These are phyloP conservation scores for Agonopterix heracliana DNA, from an alignment of 2,888 invertebrate genomes.

Conservation along the genomic window DNA sequence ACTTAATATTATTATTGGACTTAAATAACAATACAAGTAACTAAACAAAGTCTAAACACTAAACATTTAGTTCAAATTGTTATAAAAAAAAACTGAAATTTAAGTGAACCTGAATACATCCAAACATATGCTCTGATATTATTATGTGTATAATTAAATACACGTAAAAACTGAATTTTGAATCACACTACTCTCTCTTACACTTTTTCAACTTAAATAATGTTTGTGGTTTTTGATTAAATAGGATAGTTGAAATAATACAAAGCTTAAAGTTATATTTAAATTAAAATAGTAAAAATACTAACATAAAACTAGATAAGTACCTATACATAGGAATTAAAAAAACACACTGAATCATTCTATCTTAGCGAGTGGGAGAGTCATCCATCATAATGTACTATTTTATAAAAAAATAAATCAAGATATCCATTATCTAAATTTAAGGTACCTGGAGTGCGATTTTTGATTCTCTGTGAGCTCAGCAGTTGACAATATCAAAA, in stretches of 20 bases:
- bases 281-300: not conserved
- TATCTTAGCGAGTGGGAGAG: too few relatives aligned
- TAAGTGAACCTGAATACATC: conserved; percentile 24
- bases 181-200: conserved; percentile 9
- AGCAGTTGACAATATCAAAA: too few relatives aligned
- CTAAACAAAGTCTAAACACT: conserved; percentile 3
- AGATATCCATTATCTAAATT: too few relatives aligned
- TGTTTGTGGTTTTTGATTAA: not conserved
- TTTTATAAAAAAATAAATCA: too few relatives aligned
- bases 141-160: conserved; percentile 47
- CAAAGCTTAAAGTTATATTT: not conserved
- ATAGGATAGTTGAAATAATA: not conserved
- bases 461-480: too few relatives aligned
- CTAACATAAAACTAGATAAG: not conserved
- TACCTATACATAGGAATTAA: not conserved
- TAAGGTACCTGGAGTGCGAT: too few relatives aligned
- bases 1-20: conserved; percentile 59
- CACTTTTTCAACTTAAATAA: not conserved
- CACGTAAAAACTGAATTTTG: conserved; percentile 43
- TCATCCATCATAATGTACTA: too few relatives aligned
- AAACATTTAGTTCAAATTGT: not conserved
- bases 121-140: conserved; percentile 25
- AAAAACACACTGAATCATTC: too few relatives aligned
- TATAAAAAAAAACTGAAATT: not conserved
- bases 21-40: conserved; percentile 55